Evolutionary conservation across 2,888 invertebrate genomes (phyloP).

Genomic region (Tetragonula carbonaria): DNA sequence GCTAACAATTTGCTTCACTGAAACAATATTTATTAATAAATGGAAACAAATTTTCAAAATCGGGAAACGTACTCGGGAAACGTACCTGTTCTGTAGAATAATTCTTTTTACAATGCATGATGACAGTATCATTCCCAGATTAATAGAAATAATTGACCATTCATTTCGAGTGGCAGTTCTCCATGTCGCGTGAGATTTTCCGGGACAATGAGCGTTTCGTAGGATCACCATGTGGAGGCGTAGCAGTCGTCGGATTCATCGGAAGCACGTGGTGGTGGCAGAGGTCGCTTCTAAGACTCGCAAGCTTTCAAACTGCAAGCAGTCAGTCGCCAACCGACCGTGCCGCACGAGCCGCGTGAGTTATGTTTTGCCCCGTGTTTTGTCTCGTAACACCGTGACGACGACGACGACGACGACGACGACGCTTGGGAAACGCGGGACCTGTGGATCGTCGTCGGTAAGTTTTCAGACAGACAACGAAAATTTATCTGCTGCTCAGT

Average conservation of each 20-base stretch:
- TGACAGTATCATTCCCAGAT: no score
- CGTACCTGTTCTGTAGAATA: no score
- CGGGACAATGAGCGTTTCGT: constrained; percentile 33
- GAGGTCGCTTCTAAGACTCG: constrained; percentile 66
- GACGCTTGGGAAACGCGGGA: neutral
- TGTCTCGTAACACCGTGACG: neutral
- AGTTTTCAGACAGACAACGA: neutral
- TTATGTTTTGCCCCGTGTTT: constrained; percentile 55
- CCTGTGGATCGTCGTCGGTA: constrained; percentile 16
- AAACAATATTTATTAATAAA: no score
- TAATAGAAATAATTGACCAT: no score
- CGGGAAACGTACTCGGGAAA: no score
- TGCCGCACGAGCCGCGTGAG: constrained; percentile 68
- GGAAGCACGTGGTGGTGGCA: constrained; percentile 75
- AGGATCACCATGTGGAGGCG: constrained; percentile 48
- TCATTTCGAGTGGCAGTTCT: no score
- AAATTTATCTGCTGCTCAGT: neutral
- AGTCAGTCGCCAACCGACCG: constrained; percentile 79
- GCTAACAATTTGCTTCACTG: no score
- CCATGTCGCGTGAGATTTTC: neutral
- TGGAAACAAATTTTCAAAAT: no score
- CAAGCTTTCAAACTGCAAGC: constrained; percentile 75
- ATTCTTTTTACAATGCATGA: no score
- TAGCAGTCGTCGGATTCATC: constrained; percentile 39
- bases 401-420: no score